phyloP scores from a whole-genome alignment of 2,888 invertebrate genomes.

The Vesta saturnalis region DNA sequence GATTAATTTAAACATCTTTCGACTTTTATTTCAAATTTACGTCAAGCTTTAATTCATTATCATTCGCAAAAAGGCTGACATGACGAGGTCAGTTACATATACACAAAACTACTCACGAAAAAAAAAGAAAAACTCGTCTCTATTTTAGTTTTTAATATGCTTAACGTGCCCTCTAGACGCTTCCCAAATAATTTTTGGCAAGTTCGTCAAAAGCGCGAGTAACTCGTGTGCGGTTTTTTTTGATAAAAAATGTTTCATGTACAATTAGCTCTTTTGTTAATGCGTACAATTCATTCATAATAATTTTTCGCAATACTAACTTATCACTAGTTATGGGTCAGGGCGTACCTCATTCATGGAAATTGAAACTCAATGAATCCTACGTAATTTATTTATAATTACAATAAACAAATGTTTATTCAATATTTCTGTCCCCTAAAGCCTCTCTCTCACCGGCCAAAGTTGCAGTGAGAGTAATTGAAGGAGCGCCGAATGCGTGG shows the following conservation, averaged over 20 bases:
- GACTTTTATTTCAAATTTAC: background rate
- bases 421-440: background rate
- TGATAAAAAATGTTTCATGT: background rate
- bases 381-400: background rate
- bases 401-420: background rate
- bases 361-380: constrained; percentile 1
- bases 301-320: background rate
- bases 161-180: constrained; percentile 10
- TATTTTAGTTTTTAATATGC: constrained; percentile 2
- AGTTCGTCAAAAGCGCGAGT: background rate
- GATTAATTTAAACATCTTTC: background rate
- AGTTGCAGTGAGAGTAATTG: background rate
- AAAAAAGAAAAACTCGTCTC: background rate
- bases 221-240: background rate
- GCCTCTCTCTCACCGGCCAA: background rate
- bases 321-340: background rate
- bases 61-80: background rate
- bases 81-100: constrained; percentile 13
- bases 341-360: background rate
- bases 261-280: background rate
- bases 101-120: constrained; percentile 2
- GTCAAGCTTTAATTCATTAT: background rate
- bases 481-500: background rate
- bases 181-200: constrained; percentile 10
- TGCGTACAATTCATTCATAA: background rate